These are phyloP conservation scores for Ischnus inquisitorius DNA, from an alignment of 2,888 invertebrate genomes.

Conservation along the genomic window DNA sequence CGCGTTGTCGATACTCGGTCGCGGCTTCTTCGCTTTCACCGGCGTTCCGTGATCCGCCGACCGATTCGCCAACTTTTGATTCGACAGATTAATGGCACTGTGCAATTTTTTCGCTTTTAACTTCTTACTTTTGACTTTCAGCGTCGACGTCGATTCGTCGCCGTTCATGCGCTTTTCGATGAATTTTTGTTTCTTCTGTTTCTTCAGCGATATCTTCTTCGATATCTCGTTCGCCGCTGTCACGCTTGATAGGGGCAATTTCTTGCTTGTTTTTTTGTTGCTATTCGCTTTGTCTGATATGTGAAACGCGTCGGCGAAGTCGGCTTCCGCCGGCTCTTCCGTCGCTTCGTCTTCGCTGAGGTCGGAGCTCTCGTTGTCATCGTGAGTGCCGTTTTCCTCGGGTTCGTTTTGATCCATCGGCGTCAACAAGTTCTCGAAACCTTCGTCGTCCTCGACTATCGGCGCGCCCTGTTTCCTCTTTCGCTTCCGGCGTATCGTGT, in stretches of 20 bases:
- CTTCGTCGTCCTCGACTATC: constrained; percentile 49
- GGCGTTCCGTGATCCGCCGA: constrained; percentile 34
- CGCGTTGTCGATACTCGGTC: constrained; percentile 31
- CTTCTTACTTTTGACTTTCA: constrained; percentile 76
- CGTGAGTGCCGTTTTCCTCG: constrained; percentile 47
- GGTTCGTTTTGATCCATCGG: constrained; percentile 36
- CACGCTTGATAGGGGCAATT: neutral
- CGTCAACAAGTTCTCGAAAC: constrained; percentile 45
- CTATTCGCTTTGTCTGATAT: constrained; percentile 13
- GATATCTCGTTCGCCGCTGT: constrained; percentile 9
- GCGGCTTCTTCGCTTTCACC: constrained; percentile 52
- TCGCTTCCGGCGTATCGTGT: constrained; percentile 74
- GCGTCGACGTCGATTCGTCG: constrained; percentile 17
- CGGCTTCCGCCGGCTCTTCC: constrained; percentile 23
- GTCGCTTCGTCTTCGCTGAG: constrained; percentile 4
- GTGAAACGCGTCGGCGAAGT: neutral
- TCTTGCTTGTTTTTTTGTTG: constrained; percentile 55
- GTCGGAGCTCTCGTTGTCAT: constrained; percentile 1
- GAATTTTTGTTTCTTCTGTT: constrained; percentile 60
- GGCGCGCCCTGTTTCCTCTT: constrained; percentile 70
- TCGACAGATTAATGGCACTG: constrained; percentile 60
- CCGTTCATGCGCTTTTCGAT: constrained; percentile 49
- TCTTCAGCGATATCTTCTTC: constrained; percentile 66
- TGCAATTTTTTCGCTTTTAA: constrained; percentile 72
- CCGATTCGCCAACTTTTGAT: constrained; percentile 61